Conservation (phyloP, 2,888 invertebrate genomes). For the Andrena fulva region DNA sequence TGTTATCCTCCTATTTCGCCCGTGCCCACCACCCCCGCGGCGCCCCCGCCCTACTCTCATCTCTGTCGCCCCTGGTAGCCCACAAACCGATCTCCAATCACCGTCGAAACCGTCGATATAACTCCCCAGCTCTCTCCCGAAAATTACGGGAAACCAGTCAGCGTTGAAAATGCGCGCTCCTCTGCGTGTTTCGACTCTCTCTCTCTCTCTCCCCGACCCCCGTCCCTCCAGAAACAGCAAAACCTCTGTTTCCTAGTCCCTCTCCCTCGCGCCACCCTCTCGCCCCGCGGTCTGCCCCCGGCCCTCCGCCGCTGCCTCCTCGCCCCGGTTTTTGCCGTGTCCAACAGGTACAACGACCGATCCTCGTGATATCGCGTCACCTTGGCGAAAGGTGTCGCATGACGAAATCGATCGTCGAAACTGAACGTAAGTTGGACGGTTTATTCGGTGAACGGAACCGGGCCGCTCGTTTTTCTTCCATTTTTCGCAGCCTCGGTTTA, state of each 20-base stretch:
- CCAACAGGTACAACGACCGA: conserved; percentile 50
- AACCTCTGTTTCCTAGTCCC: background rate
- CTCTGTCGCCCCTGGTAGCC: conserved; percentile 56
- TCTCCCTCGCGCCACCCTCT: background rate
- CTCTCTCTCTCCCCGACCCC: background rate
- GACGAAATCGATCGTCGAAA: conserved; percentile 20
- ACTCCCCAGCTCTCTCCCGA: conserved; percentile 57
- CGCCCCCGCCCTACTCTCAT: conserved; percentile 43
- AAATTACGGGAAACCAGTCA: conserved; percentile 77
- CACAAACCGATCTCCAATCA: conserved; percentile 72
- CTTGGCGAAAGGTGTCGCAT: conserved; percentile 21
- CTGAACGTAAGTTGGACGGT: conserved; percentile 3
- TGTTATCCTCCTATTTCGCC: conserved; percentile 70
- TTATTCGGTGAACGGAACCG: background rate
- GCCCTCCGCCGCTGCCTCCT: background rate
- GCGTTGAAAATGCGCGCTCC: conserved; percentile 63
- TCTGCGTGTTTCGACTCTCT: conserved; percentile 29
- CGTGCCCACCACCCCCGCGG: conserved; percentile 44
- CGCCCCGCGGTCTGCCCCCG: background rate
- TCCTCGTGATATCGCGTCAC: conserved; percentile 17
- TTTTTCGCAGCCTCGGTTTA: background rate
- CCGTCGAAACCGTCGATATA: conserved; percentile 72
- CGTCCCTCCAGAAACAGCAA: background rate
- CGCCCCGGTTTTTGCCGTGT: conserved; percentile 27
- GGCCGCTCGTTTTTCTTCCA: background rate